Evolutionary conservation across 37 sponge, comb jelly and placozoan species (phyloP).

Genomic region (Corticium candelabrum): DNA sequence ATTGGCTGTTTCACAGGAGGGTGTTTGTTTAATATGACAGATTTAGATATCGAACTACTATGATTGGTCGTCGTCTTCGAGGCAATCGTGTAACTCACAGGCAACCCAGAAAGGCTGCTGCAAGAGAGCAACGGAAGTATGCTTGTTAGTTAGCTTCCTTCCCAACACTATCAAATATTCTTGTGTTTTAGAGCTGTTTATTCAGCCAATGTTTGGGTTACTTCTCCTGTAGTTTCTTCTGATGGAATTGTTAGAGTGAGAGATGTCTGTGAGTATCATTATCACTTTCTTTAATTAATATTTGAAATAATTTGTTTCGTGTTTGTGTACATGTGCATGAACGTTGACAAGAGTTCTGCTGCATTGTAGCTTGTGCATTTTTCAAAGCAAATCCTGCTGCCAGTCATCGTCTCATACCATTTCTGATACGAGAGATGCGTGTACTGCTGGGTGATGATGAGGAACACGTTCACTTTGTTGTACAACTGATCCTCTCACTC

Average conservation of each 20-base stretch:
- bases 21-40: no score
- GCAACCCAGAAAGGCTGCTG: neutral
- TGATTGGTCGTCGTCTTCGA: no score
- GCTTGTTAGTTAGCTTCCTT: no score
- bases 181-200: neutral
- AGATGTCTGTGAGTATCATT: neutral
- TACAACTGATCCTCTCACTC: slow-evolving; percentile 49
- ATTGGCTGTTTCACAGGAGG: no score
- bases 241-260: neutral
- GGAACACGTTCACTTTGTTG: slow-evolving; percentile 51
- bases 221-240: neutral
- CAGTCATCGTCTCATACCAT: slow-evolving; percentile 60
- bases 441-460: slow-evolving; percentile 10
- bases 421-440: slow-evolving; percentile 50
- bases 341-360: neutral
- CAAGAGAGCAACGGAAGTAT: slow-evolving; percentile 21
- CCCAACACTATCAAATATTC: slow-evolving; percentile 15
- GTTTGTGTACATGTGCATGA: neutral
- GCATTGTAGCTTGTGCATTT: slow-evolving; percentile 44
- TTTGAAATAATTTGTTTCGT: no score
- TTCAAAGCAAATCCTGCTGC: slow-evolving; percentile 57
- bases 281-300: neutral
- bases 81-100: neutral
- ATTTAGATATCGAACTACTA: neutral
- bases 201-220: neutral